These are phyloP conservation scores for Druceiella hillmani DNA, from an alignment of 2,888 invertebrate species.

Conservation along the genomic window DNA sequence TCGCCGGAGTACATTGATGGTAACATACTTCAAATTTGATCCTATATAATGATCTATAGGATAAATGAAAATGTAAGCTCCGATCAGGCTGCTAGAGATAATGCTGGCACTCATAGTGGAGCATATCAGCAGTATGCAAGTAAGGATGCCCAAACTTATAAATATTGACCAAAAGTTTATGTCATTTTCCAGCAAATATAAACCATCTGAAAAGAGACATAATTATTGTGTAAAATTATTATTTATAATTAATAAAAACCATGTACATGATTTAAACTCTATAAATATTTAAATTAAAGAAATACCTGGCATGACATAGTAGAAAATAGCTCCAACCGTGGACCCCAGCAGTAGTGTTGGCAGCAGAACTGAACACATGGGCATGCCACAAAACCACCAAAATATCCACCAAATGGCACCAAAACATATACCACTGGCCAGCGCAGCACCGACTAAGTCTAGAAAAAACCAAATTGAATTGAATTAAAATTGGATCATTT, in stretches of 20 bases:
- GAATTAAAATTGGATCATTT: no score
- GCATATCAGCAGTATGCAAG: constrained; percentile 44
- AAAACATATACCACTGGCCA: constrained; percentile 51
- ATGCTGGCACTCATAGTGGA: constrained; percentile 53
- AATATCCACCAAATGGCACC: constrained; percentile 56
- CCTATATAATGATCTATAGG: constrained; percentile 61
- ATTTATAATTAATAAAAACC: no score
- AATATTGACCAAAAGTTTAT: constrained; percentile 62
- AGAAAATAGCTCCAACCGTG: constrained; percentile 52
- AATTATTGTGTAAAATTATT: constrained; percentile 7
- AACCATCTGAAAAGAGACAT: constrained; percentile 39
- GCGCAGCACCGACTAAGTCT: constrained; percentile 49
- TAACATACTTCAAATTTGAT: constrained; percentile 61
- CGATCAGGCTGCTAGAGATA: constrained; percentile 58
- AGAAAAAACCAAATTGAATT: no score
- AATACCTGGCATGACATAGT: constrained; percentile 58
- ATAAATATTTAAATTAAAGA: constrained; percentile 21
- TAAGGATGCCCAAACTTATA: constrained; percentile 41
- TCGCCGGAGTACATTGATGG: constrained; percentile 61
- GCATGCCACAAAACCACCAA: constrained; percentile 59
- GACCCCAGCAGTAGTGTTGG: constrained; percentile 57
- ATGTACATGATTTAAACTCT: no score
- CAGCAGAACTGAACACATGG: constrained; percentile 54
- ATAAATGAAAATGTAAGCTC: constrained; percentile 56
- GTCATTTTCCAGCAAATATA: constrained; percentile 42